These are phyloP conservation scores for Rhynchopsitta pachyrhyncha DNA, from an alignment of 2,113 vertebrate genomes.

Conservation along the genomic window DNA sequence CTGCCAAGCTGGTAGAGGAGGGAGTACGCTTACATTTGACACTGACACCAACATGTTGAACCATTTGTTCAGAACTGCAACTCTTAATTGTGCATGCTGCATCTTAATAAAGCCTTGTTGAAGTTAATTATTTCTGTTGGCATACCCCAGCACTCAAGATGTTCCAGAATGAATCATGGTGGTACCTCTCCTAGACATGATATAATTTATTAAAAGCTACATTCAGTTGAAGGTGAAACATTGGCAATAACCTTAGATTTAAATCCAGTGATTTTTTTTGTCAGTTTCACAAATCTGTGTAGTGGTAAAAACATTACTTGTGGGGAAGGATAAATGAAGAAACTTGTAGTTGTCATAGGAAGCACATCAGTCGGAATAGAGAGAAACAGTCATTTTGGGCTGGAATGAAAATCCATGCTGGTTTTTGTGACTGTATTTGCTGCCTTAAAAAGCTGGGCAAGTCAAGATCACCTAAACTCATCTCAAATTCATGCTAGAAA, in stretches of 20 bases:
- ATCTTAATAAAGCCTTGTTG: conserved; percentile 16
- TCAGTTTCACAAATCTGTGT: background rate
- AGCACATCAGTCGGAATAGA: background rate
- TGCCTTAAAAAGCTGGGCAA: background rate
- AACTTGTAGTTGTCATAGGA: background rate
- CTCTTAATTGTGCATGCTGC: conserved; percentile 8
- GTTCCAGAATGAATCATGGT: conserved; percentile 39
- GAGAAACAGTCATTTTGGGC: background rate
- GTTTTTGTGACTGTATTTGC: background rate
- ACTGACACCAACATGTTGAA: conserved; percentile 34
- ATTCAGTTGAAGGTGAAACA: conserved; percentile 13
- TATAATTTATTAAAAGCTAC: conserved; percentile 31
- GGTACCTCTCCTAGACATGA: background rate
- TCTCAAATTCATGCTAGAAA: background rate
- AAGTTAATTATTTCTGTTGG: conserved; percentile 52
- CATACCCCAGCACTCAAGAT: conserved; percentile 29
- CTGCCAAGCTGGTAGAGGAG: conserved; percentile 15
- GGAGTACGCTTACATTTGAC: background rate
- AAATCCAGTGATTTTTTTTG: background rate
- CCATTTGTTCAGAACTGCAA: conserved; percentile 32
- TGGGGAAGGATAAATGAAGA: background rate
- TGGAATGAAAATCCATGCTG: background rate
- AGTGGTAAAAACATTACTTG: background rate
- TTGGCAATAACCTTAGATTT: conserved; percentile 13
- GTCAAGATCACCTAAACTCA: background rate